phyloP scores from a whole-genome alignment of 2,113 vertebrate species.

The Saguinus imperator region DNA sequence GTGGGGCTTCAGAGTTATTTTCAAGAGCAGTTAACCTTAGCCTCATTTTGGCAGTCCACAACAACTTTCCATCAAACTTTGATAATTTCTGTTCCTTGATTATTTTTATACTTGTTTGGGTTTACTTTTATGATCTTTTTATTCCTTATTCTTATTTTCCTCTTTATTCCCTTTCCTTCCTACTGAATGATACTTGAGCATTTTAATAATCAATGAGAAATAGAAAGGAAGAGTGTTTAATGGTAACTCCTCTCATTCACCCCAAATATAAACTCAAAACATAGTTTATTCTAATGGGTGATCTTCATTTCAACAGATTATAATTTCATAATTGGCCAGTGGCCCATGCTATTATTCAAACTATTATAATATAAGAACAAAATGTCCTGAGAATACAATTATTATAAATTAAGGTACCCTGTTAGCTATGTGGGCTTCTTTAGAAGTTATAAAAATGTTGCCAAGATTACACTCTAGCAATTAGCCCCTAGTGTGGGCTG shows the following conservation, averaged over 20 bases:
- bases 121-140: neutral
- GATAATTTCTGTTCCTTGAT: neutral
- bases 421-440: neutral
- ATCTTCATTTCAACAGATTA: conserved; percentile 5
- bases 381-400: conserved; percentile 46
- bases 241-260: neutral
- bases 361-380: conserved; percentile 41
- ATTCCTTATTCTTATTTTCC: neutral
- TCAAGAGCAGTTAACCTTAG: neutral
- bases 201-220: neutral
- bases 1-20: neutral
- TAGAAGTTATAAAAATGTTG: conserved; percentile 41
- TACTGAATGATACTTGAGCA: neutral
- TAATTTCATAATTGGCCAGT: conserved; percentile 38
- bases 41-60: neutral
- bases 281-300: neutral
- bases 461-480: conserved; percentile 52
- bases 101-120: neutral
- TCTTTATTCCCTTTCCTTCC: neutral
- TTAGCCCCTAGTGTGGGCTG: conserved; percentile 29
- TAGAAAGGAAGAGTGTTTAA: neutral
- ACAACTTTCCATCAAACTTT: neutral
- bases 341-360: neutral
- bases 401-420: conserved; percentile 44
- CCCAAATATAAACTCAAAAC: neutral